Conservation (phyloP, 1,140 invertebrate species). For the Drepana arcuata region DNA sequence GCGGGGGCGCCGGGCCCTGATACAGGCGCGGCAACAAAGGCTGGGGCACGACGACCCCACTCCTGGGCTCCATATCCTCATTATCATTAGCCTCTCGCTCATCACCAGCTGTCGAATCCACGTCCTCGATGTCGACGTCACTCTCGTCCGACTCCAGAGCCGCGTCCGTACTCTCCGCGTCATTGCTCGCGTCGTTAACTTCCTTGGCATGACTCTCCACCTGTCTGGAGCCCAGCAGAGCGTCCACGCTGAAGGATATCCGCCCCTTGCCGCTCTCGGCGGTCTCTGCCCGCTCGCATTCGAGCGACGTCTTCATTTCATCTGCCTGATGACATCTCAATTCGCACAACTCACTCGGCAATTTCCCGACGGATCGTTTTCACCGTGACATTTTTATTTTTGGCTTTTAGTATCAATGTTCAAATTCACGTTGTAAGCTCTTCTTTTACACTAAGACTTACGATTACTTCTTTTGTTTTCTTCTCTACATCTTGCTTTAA, state of each 20-base stretch:
- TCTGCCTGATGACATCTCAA: slow-evolving; percentile 50
- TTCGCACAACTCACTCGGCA: slow-evolving; percentile 13
- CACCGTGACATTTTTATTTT: slow-evolving; percentile 1
- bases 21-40: slow-evolving; percentile 57
- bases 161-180: slow-evolving; percentile 44
- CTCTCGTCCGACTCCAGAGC: slow-evolving; percentile 50
- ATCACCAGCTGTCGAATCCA: slow-evolving; percentile 51
- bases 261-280: slow-evolving; percentile 55
- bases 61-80: slow-evolving; percentile 38
- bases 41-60: slow-evolving; percentile 59
- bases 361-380: slow-evolving; percentile 5
- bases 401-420: no score
- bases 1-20: slow-evolving; percentile 44
- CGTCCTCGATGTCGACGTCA: slow-evolving; percentile 62
- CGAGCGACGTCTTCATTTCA: slow-evolving; percentile 68
- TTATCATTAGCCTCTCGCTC: slow-evolving; percentile 36
- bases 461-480: no score
- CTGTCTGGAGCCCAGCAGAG: slow-evolving; percentile 41
- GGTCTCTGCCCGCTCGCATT: slow-evolving; percentile 59
- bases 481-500: no score
- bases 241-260: slow-evolving; percentile 66
- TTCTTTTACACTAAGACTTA: no score
- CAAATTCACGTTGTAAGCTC: no score
- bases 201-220: slow-evolving; percentile 31
- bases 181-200: slow-evolving; percentile 38